Base-by-base conservation (phyloP, 2,113 vertebrate genomes). In the Calyptomena viridis region DNA sequence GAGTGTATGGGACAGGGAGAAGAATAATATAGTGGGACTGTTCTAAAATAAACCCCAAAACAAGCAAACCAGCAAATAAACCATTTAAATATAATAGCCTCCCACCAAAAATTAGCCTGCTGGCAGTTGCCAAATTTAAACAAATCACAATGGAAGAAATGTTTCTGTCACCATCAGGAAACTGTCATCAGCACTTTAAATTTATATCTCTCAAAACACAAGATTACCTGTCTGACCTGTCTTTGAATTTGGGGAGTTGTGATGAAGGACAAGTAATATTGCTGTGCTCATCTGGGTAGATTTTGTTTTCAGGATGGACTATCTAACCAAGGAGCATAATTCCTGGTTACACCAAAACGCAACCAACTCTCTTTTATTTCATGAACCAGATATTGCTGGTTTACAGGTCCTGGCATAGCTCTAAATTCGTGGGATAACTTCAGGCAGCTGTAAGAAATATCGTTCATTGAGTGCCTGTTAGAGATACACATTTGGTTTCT, bases 241-340 rank as follows among this genome's bases (percentile, higher is more conserved):
- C 16, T 53, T 77, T 81, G 17, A 80, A 40, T 86, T 19, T 35
- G 11, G 8, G 12, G 19, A 39, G 3, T 28, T 55, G 18, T 22
- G 23, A 35, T 55, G 60, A 71, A 67, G 11, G 39, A 63, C 1
- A 1, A 93, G 71, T 67, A 47, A 71, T n/a, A 55, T 2, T 30
- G 6, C 16, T 49, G 3, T 42, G 7, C 9, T 52, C 5, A 39
- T 59, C 27, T 40, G 12, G 7, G 9, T 19, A 72, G 25, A 49
- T 59, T 77, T 59, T 33, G 3, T 14, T 88, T 80, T 59, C 33
- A 72, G 28, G 27, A 44, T 30, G 10, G 23, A 49, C 35, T 60
- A 6, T 83, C 19, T 92, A 17, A n/a, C 1, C 5, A 19, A 52
- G 17, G 23, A 53, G 17, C 1, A 4, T 0, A 0, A 76, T 56